These are phyloP conservation scores for Zaprionus kolodkinae DNA, from an alignment of 1,140 invertebrate species.

Conservation along the genomic window DNA sequence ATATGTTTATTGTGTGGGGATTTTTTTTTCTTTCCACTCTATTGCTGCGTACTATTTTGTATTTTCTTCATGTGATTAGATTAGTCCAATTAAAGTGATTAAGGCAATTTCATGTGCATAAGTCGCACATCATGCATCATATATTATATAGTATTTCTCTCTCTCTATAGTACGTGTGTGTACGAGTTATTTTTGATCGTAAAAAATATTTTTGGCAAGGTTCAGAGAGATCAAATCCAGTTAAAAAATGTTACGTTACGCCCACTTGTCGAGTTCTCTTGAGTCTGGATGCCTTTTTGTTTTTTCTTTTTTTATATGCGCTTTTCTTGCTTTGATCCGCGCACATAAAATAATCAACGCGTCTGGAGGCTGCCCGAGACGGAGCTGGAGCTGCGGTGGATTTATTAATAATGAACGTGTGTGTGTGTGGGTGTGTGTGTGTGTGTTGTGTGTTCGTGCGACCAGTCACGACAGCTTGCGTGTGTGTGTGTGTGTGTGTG, in stretches of 20 bases:
- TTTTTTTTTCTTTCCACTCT: neutral
- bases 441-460: constrained; percentile 21
- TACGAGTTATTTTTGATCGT: constrained; percentile 26
- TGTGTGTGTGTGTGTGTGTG: constrained; percentile 48
- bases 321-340: constrained; percentile 41
- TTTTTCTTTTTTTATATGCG: constrained; percentile 18
- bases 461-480: constrained; percentile 45
- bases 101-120: constrained; percentile 23
- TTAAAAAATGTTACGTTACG: constrained; percentile 35
- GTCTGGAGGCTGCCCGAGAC: neutral
- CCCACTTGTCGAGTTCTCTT: constrained; percentile 19
- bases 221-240: constrained; percentile 67
- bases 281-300: neutral
- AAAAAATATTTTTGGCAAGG: constrained; percentile 37
- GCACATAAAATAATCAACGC: constrained; percentile 47
- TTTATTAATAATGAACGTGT: constrained; percentile 39
- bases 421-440: neutral
- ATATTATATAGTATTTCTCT: neutral
- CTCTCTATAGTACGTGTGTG: neutral
- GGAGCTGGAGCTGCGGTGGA: constrained; percentile 11
- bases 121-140: neutral
- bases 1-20: constrained; percentile 15
- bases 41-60: constrained; percentile 2
- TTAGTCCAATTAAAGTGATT: constrained; percentile 63
- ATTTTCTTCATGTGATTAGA: constrained; percentile 59